Conservation (phyloP, 2,888 invertebrate species). For the Microchrysa polita region DNA sequence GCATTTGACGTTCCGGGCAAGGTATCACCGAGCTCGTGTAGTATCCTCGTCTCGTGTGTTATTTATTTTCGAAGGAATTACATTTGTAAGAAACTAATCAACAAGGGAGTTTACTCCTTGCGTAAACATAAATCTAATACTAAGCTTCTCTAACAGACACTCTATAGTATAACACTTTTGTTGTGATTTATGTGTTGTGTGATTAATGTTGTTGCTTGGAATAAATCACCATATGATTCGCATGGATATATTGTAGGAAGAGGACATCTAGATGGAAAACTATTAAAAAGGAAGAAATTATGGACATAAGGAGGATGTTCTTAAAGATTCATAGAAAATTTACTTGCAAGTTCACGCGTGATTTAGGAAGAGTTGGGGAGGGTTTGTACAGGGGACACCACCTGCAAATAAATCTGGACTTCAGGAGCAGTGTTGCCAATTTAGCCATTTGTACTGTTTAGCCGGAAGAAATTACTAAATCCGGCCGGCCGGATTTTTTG, state of each 20-base stretch:
- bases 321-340: no score
- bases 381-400: no score
- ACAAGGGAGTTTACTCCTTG: not conserved
- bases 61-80: not conserved
- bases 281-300: not conserved
- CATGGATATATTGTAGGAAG: no score
- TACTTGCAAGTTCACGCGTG: no score
- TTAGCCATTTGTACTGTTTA: no score
- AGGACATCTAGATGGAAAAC: not conserved
- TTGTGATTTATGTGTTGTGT: not conserved
- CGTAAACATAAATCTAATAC: conserved; percentile 3
- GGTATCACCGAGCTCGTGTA: not conserved
- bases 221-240: not conserved
- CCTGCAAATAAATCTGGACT: no score
- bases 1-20: not conserved
- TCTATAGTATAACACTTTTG: conserved; percentile 4
- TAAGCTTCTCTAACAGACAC: not conserved
- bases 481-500: no score
- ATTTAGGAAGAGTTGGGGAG: no score
- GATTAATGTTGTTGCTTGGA: conserved; percentile 1
- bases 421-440: no score
- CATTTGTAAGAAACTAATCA: conserved; percentile 1
- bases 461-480: no score
- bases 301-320: no score
- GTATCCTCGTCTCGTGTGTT: not conserved